Conservation (phyloP, 2,113 vertebrate genomes). For the Ceuthmochares aereus region DNA sequence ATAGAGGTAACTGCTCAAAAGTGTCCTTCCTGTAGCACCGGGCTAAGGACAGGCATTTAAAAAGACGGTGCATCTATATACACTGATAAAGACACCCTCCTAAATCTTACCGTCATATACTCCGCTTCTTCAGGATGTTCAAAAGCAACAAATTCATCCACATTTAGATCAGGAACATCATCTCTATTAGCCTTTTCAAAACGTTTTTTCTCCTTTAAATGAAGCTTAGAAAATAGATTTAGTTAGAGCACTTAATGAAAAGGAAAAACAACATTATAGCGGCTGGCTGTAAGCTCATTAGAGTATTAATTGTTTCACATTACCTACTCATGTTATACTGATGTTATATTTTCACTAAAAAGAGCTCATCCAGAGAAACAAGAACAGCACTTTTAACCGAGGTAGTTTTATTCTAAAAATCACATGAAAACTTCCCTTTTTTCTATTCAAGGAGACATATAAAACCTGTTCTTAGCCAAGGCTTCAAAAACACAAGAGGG, state of each 20-base stretch:
- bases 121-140: conserved; percentile 95
- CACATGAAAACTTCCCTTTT: fast-evolving
- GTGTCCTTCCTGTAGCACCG: neutral
- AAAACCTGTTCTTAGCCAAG: neutral
- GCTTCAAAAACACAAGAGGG: neutral
- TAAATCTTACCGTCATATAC: conserved; percentile 89
- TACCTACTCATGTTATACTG: neutral
- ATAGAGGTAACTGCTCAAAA: neutral
- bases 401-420: neutral
- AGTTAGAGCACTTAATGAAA: conserved; percentile 47
- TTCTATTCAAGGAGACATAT: neutral
- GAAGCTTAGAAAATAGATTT: conserved; percentile 82
- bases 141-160: conserved; percentile 92
- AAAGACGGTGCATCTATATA: neutral
- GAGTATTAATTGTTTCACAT: neutral
- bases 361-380: neutral
- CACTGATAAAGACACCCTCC: neutral
- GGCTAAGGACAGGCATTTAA: neutral
- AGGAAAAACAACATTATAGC: neutral
- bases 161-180: conserved; percentile 77
- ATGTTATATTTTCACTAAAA: neutral
- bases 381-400: neutral
- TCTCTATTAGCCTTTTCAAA: conserved; percentile 91
- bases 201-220: conserved; percentile 90
- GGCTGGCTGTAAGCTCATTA: neutral